Percentiles rank a stretch among this genome's conserved stretches.
Conservation (phyloP, 2,113 vertebrate species). For the Urocolius indicus region DNA sequence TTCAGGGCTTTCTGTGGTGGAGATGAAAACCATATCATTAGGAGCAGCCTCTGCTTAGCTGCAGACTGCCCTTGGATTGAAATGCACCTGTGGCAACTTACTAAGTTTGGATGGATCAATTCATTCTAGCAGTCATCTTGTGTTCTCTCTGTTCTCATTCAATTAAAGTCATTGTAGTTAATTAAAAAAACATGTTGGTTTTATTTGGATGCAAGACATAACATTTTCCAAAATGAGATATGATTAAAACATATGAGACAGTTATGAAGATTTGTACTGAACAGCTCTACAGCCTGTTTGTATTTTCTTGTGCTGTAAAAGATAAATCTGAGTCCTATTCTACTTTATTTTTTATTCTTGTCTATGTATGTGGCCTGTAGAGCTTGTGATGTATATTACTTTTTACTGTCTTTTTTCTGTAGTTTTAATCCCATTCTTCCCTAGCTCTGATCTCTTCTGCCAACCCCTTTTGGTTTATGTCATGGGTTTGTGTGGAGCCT, state of each 20-base stretch:
- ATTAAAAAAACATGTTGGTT: constrained; percentile 13
- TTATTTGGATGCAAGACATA: constrained; percentile 5
- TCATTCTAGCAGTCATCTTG: not conserved
- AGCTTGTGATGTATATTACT: not conserved
- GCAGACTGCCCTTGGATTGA: not conserved
- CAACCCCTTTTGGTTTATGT: not conserved
- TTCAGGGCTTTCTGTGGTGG: not conserved
- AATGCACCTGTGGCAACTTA: accelerated
- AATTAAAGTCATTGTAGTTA: not conserved
- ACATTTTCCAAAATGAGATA: constrained; percentile 1
- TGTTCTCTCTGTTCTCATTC: constrained; percentile 16
- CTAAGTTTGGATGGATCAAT: not conserved
- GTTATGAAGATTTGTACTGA: not conserved
- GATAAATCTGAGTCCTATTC: not conserved
- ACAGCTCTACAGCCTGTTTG: not conserved
- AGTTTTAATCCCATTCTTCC: not conserved
- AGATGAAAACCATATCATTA: not conserved
- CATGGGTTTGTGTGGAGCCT: too few relatives aligned
- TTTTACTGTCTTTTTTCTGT: not conserved
- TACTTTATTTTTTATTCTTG: not conserved
- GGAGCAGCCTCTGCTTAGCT: not conserved
- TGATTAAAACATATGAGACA: constrained; percentile 35
- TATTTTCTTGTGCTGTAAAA: not conserved
- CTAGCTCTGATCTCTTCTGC: not conserved
- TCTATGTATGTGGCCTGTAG: not conserved